Percentiles rank a stretch among this genome's conserved stretches.
These are phyloP conservation scores for Ariolimax columbianus DNA, from an alignment of 2,888 invertebrate genomes.

Conservation along the genomic window DNA sequence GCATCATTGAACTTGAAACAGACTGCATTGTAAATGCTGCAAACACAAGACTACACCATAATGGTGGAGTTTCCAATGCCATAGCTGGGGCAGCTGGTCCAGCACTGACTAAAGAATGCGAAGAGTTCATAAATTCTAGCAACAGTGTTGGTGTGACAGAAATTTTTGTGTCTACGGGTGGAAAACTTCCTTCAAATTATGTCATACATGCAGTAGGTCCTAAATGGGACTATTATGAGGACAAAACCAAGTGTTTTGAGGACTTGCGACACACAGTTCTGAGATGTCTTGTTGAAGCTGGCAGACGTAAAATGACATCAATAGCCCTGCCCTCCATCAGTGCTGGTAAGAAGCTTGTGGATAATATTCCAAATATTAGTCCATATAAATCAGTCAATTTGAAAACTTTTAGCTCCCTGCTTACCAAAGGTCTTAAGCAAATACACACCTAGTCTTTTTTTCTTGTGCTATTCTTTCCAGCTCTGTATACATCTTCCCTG, in stretches of 20 bases:
- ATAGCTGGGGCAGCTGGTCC: constrained; percentile 46
- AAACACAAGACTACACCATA: constrained; percentile 42
- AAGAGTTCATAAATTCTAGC: background rate
- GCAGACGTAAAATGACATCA: background rate
- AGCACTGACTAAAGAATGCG: constrained; percentile 34
- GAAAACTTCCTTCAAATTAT: constrained; percentile 35
- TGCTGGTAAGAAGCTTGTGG: constrained; percentile 30
- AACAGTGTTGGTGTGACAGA: constrained; percentile 28
- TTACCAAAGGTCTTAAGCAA: too few species aligned
- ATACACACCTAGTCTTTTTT: too few species aligned
- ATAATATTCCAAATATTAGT: background rate
- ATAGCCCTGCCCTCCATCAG: constrained; percentile 43
- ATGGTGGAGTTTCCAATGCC: constrained; percentile 51
- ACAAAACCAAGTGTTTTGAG: constrained; percentile 20
- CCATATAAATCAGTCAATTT: too few species aligned
- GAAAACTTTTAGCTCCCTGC: too few species aligned
- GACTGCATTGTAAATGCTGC: constrained; percentile 55
- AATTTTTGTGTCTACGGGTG: constrained; percentile 44
- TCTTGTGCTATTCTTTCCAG: too few species aligned
- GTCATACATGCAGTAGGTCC: constrained; percentile 54
- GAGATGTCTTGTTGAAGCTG: constrained; percentile 42
- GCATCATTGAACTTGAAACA: constrained; percentile 48
- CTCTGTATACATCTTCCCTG: too few species aligned
- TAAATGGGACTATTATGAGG: constrained; percentile 45
- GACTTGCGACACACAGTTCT: constrained; percentile 41